Conservation (phyloP, 2,113 vertebrate genomes). For the Neomonachus schauinslandi region DNA sequence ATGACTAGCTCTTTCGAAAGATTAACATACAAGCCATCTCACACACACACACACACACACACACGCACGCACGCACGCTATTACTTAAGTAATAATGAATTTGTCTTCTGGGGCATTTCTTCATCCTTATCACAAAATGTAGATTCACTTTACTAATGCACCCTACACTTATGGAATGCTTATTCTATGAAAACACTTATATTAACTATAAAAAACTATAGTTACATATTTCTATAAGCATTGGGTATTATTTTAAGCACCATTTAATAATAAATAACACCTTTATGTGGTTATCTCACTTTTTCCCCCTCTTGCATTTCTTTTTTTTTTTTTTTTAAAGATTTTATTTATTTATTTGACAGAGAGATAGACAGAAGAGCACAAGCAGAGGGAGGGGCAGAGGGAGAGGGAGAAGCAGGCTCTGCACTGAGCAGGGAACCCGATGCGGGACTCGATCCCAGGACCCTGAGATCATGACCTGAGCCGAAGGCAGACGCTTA, state of each 20-base stretch:
- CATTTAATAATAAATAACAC: neutral
- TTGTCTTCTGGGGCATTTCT: constrained; percentile 30
- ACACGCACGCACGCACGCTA: too few species aligned
- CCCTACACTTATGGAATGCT: neutral
- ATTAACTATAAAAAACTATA: constrained; percentile 16
- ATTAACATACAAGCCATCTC: neutral
- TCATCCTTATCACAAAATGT: constrained; percentile 32
- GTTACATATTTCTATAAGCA: neutral
- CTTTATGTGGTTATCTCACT: neutral
- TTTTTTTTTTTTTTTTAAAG: too few species aligned
- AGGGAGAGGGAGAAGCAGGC: too few species aligned
- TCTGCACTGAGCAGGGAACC: too few species aligned
- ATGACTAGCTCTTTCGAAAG: neutral
- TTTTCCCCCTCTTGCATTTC: too few species aligned
- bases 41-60: too few species aligned
- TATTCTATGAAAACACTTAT: neutral
- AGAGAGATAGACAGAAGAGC: too few species aligned
- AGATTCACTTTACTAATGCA: constrained; percentile 7
- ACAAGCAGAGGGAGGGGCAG: too few species aligned
- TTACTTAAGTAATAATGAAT: neutral
- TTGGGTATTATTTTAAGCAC: neutral
- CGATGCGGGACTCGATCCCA: too few species aligned
- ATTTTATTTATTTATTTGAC: too few species aligned
- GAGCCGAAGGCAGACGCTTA: too few species aligned
- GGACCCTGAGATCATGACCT: too few species aligned